Evolutionary conservation across 2,888 invertebrate species (phyloP), one percentile per base, ranked within the genome.

Genomic region (Lasioglossum oenotherae): DNA sequence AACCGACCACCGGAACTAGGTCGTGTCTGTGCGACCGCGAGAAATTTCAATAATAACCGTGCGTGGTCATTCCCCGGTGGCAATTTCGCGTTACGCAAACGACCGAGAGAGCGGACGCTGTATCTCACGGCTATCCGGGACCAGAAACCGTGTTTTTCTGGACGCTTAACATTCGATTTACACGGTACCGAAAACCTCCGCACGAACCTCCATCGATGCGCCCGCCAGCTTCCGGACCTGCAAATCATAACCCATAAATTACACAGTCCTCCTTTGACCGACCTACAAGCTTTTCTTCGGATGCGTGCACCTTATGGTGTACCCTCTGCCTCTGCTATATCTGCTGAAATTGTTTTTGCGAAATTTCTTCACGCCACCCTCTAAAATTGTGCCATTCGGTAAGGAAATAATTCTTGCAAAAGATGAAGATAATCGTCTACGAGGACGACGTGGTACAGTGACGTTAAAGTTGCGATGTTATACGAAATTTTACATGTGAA

Each of bases 11-110:
- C 84, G 88, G 88, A 93, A 92, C 87, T 91, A 89, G 93, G 92
- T 93, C 92, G 91, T 69, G 82, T 87, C 82, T 71, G 84, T 74
- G 88, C 69, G 82, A 85, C 88, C 86, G 87, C 88, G 85, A 87
- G 88, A 92, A 90, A 93, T 92, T 93, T 92, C 90, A 91, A 90
- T 93, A 92, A 92, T 91, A 89, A 91, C 91, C 88, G 85, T 84
- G 86, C 88, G 87, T 85, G 88, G 89, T 84, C 91, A 88, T 91
- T 92, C 91, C n/a, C 92, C 90, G 89, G 86, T 78, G 89, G 82
- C 91, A 92, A 90, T 92, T 91, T 92, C 78, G 85, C 86, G 90
- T 92, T 93, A 92, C 89, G 90, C 89, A 92, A 93, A 92, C 86
- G 78, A 44, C 14, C 44, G 74, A 35, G 79, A 85, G 81, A 87